phyloP scores from a whole-genome alignment of 2,888 invertebrate species.

The Drosophila prostipennis region DNA sequence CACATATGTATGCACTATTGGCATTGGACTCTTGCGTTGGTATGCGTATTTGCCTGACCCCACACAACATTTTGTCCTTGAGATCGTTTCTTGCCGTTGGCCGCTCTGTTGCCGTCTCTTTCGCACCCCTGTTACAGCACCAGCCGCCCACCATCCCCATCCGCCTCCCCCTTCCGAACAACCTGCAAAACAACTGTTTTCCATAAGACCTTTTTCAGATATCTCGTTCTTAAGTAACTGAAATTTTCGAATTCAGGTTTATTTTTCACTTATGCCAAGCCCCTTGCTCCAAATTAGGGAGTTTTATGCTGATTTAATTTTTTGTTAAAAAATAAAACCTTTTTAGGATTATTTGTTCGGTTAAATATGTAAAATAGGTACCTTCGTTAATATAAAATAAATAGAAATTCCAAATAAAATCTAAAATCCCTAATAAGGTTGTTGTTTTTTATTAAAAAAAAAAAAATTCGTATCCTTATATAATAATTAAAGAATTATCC shows the following conservation, averaged over 20 bases:
- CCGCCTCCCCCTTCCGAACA: background rate
- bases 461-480: too few relatives aligned
- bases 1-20: conserved; percentile 8
- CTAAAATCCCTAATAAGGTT: too few relatives aligned
- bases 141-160: conserved; percentile 1
- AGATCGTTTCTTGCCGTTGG: conserved; percentile 50
- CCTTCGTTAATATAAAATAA: too few relatives aligned
- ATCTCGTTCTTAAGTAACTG: conserved; percentile 5
- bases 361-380: too few relatives aligned
- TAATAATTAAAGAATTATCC: too few relatives aligned
- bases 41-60: conserved; percentile 66
- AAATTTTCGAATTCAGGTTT: conserved; percentile 15
- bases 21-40: conserved; percentile 3
- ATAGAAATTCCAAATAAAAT: too few relatives aligned
- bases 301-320: background rate
- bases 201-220: background rate
- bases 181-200: conserved; percentile 28
- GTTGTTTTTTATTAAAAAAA: too few relatives aligned
- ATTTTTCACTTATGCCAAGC: conserved; percentile 7
- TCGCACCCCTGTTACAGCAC: conserved; percentile 24
- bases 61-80: conserved; percentile 72
- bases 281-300: background rate
- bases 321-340: background rate
- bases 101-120: conserved; percentile 17
- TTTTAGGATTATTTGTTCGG: too few relatives aligned